Evolutionary conservation across 2,888 invertebrate species (phyloP).

Genomic region (Volucella inanis): DNA sequence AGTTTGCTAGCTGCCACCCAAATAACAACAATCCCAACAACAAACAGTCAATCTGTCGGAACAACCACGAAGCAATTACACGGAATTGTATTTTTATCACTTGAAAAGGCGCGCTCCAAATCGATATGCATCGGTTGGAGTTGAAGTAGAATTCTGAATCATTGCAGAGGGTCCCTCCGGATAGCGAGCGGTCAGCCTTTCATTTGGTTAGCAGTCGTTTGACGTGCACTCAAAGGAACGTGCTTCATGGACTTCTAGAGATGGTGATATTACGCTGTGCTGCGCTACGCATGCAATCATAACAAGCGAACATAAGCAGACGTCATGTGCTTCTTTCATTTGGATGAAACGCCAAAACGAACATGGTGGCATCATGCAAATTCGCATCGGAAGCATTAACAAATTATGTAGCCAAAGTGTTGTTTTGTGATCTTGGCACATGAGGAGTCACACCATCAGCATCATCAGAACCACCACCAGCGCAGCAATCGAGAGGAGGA

Average conservation of each 20-base stretch:
- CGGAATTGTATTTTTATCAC: conserved; percentile 73
- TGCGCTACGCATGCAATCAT: conserved; percentile 72
- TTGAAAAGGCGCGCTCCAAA: conserved; percentile 28
- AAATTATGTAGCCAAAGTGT: conserved; percentile 51
- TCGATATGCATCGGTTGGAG: conserved; percentile 16
- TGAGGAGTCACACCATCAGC: background rate
- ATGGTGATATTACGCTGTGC: conserved; percentile 43
- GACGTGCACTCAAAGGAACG: conserved; percentile 67
- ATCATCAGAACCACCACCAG: conserved; percentile 59
- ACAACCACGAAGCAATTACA: conserved; percentile 74
- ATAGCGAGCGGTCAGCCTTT: conserved; percentile 37
- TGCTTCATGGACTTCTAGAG: conserved; percentile 56
- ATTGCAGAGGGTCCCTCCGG: conserved; percentile 7
- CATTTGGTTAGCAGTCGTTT: conserved; percentile 19
- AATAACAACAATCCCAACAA: conserved; percentile 46
- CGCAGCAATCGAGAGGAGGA: background rate
- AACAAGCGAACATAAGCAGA: conserved; percentile 64
- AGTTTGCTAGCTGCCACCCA: conserved; percentile 62
- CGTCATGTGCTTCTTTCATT: conserved; percentile 52
- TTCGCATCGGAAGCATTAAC: conserved; percentile 71
- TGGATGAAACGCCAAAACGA: conserved; percentile 59
- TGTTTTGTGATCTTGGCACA: conserved; percentile 4
- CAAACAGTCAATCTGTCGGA: conserved; percentile 67
- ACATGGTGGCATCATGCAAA: conserved; percentile 75
- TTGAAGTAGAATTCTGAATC: background rate